Conservation (phyloP, 2,797 vertebrate genomes). For the Loriculus beryllinus region DNA sequence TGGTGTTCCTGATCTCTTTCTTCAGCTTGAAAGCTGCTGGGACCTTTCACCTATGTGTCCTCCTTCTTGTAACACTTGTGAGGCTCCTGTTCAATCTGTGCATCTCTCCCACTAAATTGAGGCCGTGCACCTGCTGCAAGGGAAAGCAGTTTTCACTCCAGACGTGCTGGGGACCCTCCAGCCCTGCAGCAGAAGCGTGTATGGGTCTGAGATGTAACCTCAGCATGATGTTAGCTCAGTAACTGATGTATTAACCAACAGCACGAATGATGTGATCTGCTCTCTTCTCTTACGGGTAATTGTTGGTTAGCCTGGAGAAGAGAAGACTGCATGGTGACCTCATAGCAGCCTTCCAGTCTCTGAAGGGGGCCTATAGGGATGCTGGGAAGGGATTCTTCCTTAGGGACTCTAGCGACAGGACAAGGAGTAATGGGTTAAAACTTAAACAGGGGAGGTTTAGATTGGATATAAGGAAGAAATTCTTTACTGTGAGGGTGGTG, state of each 20-base stretch:
- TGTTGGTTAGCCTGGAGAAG: no score
- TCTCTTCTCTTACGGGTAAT: neutral
- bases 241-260: neutral
- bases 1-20: neutral
- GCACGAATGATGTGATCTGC: no score
- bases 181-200: neutral
- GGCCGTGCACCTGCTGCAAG: neutral
- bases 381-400: no score
- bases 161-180: neutral
- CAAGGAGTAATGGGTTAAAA: no score
- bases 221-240: neutral
- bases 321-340: no score
- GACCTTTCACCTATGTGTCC: neutral
- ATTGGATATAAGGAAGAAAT: no score
- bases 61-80: neutral
- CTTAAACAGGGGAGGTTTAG: no score
- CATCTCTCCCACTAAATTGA: neutral
- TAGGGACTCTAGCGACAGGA: no score
- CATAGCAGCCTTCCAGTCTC: no score
- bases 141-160: neutral
- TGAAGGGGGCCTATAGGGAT: no score
- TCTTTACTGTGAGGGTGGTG: no score
- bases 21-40: neutral
- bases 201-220: neutral
- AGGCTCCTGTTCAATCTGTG: neutral